Base-by-base conservation (phyloP, 2,888 invertebrate genomes). In the Calameuta idolon region DNA sequence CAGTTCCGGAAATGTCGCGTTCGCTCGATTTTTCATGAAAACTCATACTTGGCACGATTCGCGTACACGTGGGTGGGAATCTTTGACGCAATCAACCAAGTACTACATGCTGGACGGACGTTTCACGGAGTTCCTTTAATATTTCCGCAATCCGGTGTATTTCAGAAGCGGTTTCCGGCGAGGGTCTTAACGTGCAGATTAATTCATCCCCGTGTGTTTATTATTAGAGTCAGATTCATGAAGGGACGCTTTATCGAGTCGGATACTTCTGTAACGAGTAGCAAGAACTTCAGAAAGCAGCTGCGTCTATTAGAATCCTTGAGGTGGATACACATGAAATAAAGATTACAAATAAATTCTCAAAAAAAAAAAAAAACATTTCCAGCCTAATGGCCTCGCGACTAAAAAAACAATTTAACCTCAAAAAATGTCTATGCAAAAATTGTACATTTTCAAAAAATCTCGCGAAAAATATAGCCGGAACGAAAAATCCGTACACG, bases 121-220 rank as follows among this genome's bases (percentile, higher is more conserved):
- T 74, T 76, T 79, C 73, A 75, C 77, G 79, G 75, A 79, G 78
- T 79, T 80, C 76, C 40, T 75, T 80, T 75, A 79, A 79, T 78
- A 82, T 82, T 82, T 82, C 82, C 82, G 82, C 80, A 77, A 74
- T 80, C 31, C 69, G 71, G 73, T 75, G 71, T 77, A 75, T 80
- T 82, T 81, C 74, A 76, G 75, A 69, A 35, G 15, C 77, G 77
- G 79, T 75, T 82, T 82, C 82, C 82, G 81, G 80, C 79, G 79
- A 78, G 55, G 23, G 78, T 69, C 79, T 81, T 81, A 34, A 74
- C 55, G 35, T 23, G 69, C 75, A 69, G 77, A 82, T 79, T 80
- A 78, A 82, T 79, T 79, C 78, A 73, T 40, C 73, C 77, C 78
- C 78, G 71, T 33, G 55, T 34, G 71, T 34, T 71, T 71, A 71